Conservation (phyloP, 2,888 invertebrate species). For the Noctuana brunneofusca region DNA sequence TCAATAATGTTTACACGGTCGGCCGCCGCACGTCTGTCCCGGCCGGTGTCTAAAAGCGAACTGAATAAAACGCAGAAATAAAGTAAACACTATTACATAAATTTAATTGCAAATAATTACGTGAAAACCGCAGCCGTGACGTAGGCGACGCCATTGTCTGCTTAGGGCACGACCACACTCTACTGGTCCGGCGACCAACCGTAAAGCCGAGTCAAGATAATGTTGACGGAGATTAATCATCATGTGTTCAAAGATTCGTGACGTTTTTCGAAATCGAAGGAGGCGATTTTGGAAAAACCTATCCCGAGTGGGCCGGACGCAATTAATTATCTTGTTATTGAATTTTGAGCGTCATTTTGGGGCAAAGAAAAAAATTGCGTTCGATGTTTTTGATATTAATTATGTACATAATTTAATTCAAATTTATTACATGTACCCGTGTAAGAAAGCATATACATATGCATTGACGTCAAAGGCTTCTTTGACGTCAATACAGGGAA, state of each 20-base stretch:
- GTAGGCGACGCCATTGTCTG: slow-evolving; percentile 45
- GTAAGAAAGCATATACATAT: too few relatives aligned
- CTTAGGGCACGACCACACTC: slow-evolving; percentile 34
- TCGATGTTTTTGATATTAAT: not conserved
- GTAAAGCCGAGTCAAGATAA: not conserved
- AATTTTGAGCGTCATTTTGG: not conserved
- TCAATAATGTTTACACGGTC: slow-evolving; percentile 24
- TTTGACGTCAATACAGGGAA: not conserved
- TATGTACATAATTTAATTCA: not conserved
- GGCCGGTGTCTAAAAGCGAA: slow-evolving; percentile 49
- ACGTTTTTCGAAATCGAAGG: slow-evolving; percentile 12
- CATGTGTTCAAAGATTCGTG: slow-evolving; percentile 5
- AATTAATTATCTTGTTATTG: slow-evolving; percentile 3
- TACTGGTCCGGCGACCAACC: slow-evolving; percentile 9
- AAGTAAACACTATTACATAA: slow-evolving; percentile 69
- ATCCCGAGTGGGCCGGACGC: slow-evolving; percentile 1
- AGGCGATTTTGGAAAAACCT: slow-evolving; percentile 21
- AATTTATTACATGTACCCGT: too few relatives aligned
- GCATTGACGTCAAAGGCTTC: not conserved
- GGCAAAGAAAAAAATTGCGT: not conserved
- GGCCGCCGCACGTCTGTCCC: slow-evolving; percentile 40
- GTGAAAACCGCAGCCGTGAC: slow-evolving; percentile 66
- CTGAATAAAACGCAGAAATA: slow-evolving; percentile 55
- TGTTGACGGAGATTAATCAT: slow-evolving; percentile 7
- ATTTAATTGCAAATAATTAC: slow-evolving; percentile 73